phyloP scores from a whole-genome alignment of 2,113 vertebrate species.

The Herpailurus yagouaroundi region DNA sequence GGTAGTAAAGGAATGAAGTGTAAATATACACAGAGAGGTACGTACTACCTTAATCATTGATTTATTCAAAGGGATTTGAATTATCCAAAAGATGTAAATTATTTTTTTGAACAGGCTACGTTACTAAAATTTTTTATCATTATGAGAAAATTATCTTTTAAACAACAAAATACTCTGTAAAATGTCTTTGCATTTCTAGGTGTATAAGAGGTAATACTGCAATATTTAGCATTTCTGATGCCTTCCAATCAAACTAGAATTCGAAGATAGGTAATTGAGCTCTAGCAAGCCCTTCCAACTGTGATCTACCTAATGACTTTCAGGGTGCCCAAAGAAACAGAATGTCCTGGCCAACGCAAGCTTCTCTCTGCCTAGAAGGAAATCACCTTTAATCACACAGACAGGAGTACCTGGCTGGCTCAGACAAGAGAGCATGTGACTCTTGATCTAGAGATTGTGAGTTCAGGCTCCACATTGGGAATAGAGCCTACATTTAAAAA shows the following conservation, averaged over 20 bases:
- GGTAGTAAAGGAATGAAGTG: background rate
- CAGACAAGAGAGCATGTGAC: background rate
- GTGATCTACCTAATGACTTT: background rate
- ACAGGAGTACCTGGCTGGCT: background rate
- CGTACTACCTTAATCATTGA: background rate
- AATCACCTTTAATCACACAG: background rate
- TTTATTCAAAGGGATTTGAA: background rate
- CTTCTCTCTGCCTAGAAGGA: background rate
- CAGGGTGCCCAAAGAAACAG: background rate
- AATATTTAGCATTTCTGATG: conserved; percentile 10
- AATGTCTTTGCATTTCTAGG: background rate
- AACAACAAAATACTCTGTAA: conserved; percentile 18
- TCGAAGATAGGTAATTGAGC: background rate
- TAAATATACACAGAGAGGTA: background rate
- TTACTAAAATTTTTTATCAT: background rate
- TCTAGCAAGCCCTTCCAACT: conserved; percentile 7
- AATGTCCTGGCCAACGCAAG: background rate
- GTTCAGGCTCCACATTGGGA: background rate
- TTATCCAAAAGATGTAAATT: background rate
- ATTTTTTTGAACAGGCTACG: background rate
- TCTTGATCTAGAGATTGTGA: background rate
- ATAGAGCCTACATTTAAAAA: background rate
- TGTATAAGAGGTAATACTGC: background rate
- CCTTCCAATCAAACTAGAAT: conserved; percentile 17
- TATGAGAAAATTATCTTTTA: conserved; percentile 1